Evolutionary conservation across 1,140 invertebrate species (phyloP), one percentile per base, ranked within the genome.

Genomic region (Danaus melanippus): DNA sequence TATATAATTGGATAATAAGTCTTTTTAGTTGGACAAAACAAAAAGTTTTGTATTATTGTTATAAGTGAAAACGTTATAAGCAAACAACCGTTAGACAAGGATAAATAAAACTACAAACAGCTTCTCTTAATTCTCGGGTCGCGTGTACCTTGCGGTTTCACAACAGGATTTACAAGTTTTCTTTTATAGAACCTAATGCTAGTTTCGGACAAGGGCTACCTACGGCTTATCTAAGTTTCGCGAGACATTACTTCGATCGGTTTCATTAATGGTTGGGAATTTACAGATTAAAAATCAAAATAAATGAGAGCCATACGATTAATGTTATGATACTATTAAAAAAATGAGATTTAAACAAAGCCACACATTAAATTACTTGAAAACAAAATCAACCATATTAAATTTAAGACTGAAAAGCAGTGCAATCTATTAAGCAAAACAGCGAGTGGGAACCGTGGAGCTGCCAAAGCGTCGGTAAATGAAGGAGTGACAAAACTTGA

Each of bases 401-500:
- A 69, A 72, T 66, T 66, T 68, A 64, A 62, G 64, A 56, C 67
- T 61, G 60, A 55, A 59, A 53, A 56, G 46, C 62, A 64, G 73
- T 75, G 80, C 72, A 78, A 78, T 78, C 72, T 69, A 73, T 74
- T 74, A 71, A 72, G 75, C 66, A 73, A 73, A 76, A 66, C 71
- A 71, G 66, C 61, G 66, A 64, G 65, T 61, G 62, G 21, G 21
- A 5, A 32, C 21, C 61, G 64, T 50, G 56, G 57, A 32, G 60
- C 62, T 66, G 64, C 53, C 58, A 67, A 62, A 71, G 68, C 68
- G 70, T 67, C 65, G 62, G 67, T 74, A 79, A 82, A 71, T 73
- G 79, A 76, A 32, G 67, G 74, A 86, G 77, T 84, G 83, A 83
- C 81, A 86, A 84, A 84, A 86, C 78, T 86, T 83, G 75, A 82